A percentile compares a stretch with the other conserved stretches of the same genome.
phyloP scores from a whole-genome alignment of 2,113 vertebrate species.

The Semicossyphus pulcher region DNA sequence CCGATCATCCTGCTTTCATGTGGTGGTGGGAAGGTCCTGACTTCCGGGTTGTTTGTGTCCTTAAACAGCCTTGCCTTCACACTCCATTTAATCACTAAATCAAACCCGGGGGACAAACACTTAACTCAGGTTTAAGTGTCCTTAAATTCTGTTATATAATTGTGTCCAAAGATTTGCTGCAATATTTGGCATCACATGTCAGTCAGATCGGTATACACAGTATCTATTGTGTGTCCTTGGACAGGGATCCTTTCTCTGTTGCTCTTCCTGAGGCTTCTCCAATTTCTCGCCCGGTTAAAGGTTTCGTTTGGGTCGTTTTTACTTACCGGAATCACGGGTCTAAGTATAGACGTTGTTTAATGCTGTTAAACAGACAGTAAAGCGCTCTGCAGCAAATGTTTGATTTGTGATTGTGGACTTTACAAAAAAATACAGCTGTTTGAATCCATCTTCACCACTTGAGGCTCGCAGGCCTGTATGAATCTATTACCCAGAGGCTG shows the following conservation, averaged over 20 bases:
- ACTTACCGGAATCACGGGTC: background rate
- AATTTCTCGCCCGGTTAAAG: too few relatives aligned
- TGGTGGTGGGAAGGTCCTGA: constrained; percentile 43
- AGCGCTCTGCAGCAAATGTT: background rate
- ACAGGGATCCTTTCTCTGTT: too few relatives aligned
- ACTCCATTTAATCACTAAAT: background rate
- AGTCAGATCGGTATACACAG: too few relatives aligned
- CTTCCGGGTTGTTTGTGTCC: constrained; percentile 7
- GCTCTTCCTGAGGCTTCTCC: too few relatives aligned
- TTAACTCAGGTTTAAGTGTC: too few relatives aligned
- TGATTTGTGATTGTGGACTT: background rate
- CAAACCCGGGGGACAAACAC: background rate
- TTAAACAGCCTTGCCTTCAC: background rate
- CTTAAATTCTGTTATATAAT: too few relatives aligned
- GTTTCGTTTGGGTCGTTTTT: background rate
- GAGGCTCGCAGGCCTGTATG: constrained; percentile 21
- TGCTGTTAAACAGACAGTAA: too few relatives aligned
- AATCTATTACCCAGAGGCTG: constrained; percentile 21
- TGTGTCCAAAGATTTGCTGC: too few relatives aligned
- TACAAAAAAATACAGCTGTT: background rate
- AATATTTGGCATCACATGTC: background rate
- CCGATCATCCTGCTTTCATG: constrained; percentile 33
- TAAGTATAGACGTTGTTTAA: background rate
- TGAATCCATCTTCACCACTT: constrained; percentile 14
- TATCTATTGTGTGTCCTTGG: too few relatives aligned